Evolutionary conservation across 2,888 invertebrate species (phyloP).

Genomic region (Caenorhabditis wallacei): DNA sequence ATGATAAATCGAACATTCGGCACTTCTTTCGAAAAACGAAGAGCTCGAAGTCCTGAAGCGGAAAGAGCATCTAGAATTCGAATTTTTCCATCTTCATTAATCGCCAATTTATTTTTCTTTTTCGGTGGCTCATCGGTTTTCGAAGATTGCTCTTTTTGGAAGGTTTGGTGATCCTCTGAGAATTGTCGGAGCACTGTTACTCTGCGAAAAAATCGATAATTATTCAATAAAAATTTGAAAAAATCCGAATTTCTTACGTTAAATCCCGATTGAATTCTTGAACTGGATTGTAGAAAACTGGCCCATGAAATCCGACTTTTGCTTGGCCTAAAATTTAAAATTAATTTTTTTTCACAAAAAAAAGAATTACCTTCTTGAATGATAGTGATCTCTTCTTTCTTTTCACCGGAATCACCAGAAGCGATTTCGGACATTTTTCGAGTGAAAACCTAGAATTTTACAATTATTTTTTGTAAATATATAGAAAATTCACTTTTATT

Average conservation of each 20-base stretch:
- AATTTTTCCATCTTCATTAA: conserved; percentile 70
- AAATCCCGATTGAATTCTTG: conserved; percentile 98
- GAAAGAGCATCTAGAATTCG: conserved; percentile 93
- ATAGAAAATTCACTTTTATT: conserved; percentile 4
- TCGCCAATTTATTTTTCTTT: conserved; percentile 70
- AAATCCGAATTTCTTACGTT: too few relatives aligned
- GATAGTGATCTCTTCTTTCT: conserved; percentile 33
- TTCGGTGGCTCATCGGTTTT: conserved; percentile 54
- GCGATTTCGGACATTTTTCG: conserved; percentile 37
- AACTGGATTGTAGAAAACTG: conserved; percentile 96
- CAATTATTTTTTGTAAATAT: not conserved
- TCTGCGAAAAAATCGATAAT: conserved; percentile 85
- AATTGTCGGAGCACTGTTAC: conserved; percentile 89
- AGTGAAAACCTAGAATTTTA: conserved; percentile 10
- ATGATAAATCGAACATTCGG: conserved; percentile 75
- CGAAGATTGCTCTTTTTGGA: conserved; percentile 18
- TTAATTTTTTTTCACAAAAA: not conserved
- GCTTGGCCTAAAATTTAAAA: conserved; percentile 72
- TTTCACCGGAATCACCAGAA: not conserved
- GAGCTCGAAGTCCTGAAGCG: conserved; percentile 95
- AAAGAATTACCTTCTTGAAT: conserved; percentile 51
- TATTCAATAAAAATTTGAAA: too few relatives aligned
- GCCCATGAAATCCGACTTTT: conserved; percentile 76
- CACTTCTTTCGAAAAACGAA: conserved; percentile 94
- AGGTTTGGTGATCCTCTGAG: conserved; percentile 77